phyloP scores from a whole-genome alignment of 2,113 vertebrate species.

The Pitta sordida region DNA sequence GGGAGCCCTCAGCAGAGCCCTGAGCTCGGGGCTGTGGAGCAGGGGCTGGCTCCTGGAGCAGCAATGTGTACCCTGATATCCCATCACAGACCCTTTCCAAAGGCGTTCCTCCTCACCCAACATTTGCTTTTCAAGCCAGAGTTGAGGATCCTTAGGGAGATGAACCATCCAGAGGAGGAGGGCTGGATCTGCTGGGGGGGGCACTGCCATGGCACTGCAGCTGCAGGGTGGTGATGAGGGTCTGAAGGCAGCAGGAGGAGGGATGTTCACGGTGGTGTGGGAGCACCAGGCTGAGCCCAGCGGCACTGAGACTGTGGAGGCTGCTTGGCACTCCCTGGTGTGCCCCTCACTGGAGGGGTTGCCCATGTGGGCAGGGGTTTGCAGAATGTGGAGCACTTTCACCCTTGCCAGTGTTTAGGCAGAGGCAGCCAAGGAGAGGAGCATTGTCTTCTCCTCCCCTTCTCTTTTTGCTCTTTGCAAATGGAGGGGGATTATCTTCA shows the following conservation, averaged over 20 bases:
- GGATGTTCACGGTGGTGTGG: accelerated
- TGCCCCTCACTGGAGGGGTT: neutral
- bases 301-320: neutral
- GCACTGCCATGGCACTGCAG: accelerated
- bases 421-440: neutral
- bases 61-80: neutral
- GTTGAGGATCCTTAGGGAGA: neutral
- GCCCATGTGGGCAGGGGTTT: neutral
- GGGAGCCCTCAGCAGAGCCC: neutral
- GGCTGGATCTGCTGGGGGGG: neutral
- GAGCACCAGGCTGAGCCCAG: accelerated
- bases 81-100: neutral
- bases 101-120: neutral
- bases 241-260: neutral
- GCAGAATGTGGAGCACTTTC: neutral
- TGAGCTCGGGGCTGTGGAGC: neutral
- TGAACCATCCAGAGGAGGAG: neutral
- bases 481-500: neutral
- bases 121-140: neutral
- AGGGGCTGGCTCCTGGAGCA: neutral
- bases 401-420: neutral
- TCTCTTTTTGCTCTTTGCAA: neutral
- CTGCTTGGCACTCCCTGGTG: accelerated
- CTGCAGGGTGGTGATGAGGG: neutral
- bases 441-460: neutral